These are phyloP conservation scores for Menidia menidia DNA, from an alignment of 2,797 vertebrate species.

Conservation along the genomic window DNA sequence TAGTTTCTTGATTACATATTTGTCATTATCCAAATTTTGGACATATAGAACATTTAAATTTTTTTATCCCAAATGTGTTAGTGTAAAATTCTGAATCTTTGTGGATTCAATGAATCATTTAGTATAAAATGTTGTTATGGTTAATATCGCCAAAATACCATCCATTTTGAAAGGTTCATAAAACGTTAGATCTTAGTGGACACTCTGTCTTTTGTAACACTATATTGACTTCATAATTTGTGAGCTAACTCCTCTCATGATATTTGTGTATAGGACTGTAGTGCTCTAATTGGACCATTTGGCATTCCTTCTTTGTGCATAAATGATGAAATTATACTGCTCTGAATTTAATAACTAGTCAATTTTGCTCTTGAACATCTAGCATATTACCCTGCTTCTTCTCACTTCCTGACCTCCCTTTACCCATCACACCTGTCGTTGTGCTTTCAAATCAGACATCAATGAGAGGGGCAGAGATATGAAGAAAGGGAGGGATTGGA, in stretches of 20 bases:
- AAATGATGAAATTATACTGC: background rate
- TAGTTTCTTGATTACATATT: too few species aligned
- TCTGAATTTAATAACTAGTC: background rate
- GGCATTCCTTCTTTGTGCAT: background rate
- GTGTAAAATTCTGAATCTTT: too few species aligned
- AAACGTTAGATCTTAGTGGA: too few species aligned
- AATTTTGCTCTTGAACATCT: constrained; percentile 11
- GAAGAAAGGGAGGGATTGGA: constrained; percentile 29
- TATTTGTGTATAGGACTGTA: background rate
- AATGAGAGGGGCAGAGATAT: constrained; percentile 41
- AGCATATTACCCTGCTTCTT: constrained; percentile 3
- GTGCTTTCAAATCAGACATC: constrained; percentile 48
- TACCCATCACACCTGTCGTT: constrained; percentile 43
- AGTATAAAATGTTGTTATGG: too few species aligned
- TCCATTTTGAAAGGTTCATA: background rate
- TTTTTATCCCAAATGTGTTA: too few species aligned
- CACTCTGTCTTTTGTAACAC: background rate
- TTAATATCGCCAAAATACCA: too few species aligned
- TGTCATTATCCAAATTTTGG: too few species aligned
- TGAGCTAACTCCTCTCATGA: background rate
- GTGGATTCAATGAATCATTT: too few species aligned
- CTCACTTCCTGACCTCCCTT: constrained; percentile 7
- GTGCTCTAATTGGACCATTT: constrained; percentile 3
- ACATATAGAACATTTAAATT: too few species aligned
- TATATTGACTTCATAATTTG: background rate